Percentiles rank a stretch among this genome's conserved stretches.
Conservation (phyloP, 2,888 invertebrate genomes). For the Anoplius nigerrimus region DNA sequence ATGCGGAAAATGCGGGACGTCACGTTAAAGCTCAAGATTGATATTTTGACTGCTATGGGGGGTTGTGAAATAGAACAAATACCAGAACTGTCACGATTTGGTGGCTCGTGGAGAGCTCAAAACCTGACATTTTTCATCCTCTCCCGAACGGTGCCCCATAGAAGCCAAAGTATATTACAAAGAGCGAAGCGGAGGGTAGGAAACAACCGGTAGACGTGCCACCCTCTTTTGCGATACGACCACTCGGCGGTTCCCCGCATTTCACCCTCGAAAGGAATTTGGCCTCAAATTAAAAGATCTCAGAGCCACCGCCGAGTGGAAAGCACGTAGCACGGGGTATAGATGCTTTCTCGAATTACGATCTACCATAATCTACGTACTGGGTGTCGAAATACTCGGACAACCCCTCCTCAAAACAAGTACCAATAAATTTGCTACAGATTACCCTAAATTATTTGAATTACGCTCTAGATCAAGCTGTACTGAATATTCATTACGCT, state of each 20-base stretch:
- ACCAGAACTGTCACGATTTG: too few species aligned
- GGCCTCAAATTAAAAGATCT: constrained; percentile 74
- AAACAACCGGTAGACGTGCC: constrained; percentile 59
- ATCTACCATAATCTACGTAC: constrained; percentile 51
- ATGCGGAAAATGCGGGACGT: too few species aligned
- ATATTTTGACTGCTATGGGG: too few species aligned
- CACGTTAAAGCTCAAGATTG: too few species aligned
- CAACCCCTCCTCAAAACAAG: too few species aligned
- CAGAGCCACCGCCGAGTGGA: constrained; percentile 62
- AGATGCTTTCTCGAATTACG: constrained; percentile 58
- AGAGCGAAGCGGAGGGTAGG: constrained; percentile 47
- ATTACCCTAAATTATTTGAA: too few species aligned
- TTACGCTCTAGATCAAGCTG: too few species aligned
- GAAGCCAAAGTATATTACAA: background rate
- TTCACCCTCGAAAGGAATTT: constrained; percentile 72
- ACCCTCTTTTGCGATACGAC: constrained; percentile 65
- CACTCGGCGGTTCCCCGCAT: constrained; percentile 68
- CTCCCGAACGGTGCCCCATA: too few species aligned
- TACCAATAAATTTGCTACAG: background rate
- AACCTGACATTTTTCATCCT: too few species aligned
- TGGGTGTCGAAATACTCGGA: constrained; percentile 38
- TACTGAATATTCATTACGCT: background rate
- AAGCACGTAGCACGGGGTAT: constrained; percentile 60
- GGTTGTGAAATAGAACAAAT: too few species aligned
- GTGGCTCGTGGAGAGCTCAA: too few species aligned